Evolutionary conservation across 2,113 vertebrate species (phyloP).

Genomic region (Cebus imitator): DNA sequence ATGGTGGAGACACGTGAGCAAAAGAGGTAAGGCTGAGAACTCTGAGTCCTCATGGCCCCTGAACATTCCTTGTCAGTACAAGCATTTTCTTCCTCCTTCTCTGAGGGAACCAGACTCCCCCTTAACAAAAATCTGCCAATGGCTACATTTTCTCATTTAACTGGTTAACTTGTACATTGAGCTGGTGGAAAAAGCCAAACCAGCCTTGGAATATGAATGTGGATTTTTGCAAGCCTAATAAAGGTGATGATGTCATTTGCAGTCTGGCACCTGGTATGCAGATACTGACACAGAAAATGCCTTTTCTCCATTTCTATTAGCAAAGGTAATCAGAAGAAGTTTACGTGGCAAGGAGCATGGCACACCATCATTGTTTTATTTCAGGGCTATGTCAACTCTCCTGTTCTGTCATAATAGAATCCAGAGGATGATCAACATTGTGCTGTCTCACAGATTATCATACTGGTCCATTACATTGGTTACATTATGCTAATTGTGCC

Average conservation of each 20-base stretch:
- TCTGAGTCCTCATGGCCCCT: neutral
- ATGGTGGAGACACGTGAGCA: neutral
- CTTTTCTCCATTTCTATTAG: neutral
- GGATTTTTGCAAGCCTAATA: neutral
- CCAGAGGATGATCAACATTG: neutral
- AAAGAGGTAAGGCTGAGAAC: neutral
- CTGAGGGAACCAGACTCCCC: neutral
- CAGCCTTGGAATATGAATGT: neutral
- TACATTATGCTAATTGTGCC: neutral
- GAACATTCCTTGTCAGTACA: neutral
- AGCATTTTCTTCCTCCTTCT: neutral
- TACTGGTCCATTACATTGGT: neutral
- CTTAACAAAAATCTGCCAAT: neutral
- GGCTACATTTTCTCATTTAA: neutral
- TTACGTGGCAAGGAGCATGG: neutral
- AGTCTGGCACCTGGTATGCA: neutral
- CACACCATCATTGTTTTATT: neutral
- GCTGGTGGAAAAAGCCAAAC: neutral
- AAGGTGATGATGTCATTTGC: neutral
- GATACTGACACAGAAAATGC: neutral
- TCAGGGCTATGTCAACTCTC: neutral
- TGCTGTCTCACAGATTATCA: neutral
- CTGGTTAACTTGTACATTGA: neutral
- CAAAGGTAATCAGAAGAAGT: neutral
- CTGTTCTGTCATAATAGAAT: neutral